Evolutionary conservation across 1,140 invertebrate genomes (phyloP).

Genomic region (Bacillus rossius): DNA sequence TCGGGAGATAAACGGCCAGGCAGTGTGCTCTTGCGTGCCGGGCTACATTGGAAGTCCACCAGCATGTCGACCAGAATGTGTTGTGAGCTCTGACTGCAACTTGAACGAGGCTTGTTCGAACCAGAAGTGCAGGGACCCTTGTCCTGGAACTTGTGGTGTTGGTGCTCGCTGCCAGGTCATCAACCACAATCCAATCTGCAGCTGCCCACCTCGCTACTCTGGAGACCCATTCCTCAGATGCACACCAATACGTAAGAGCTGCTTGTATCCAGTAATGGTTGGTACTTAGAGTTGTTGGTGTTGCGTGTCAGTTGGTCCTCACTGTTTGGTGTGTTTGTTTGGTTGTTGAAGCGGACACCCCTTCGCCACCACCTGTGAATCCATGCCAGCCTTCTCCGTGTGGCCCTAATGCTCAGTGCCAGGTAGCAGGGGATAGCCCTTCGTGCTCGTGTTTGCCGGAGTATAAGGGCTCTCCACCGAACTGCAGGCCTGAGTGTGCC

Average conservation of each 20-base stretch:
- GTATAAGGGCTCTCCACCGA: constrained; percentile 28
- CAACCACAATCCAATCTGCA: constrained; percentile 49
- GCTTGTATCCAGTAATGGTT: not conserved
- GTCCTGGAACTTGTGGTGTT: constrained; percentile 47
- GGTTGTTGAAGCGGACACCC: constrained; percentile 3
- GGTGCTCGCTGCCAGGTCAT: constrained; percentile 51
- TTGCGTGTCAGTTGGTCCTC: not conserved
- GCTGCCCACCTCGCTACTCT: constrained; percentile 46
- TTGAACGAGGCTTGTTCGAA: constrained; percentile 45
- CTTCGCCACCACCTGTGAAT: constrained; percentile 37
- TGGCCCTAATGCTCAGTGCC: constrained; percentile 42
- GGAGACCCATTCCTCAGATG: constrained; percentile 45
- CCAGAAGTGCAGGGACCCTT: constrained; percentile 47
- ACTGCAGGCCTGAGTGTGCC: constrained; percentile 35
- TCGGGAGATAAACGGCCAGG: constrained; percentile 42
- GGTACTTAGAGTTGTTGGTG: not conserved
- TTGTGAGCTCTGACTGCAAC: constrained; percentile 43
- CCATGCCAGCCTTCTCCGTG: constrained; percentile 57
- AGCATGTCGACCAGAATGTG: constrained; percentile 46
- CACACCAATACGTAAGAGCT: constrained; percentile 1
- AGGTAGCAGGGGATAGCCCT: constrained; percentile 30
- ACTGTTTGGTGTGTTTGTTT: not conserved
- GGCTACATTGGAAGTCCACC: constrained; percentile 43
- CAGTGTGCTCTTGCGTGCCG: constrained; percentile 45
- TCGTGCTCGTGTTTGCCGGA: constrained; percentile 36